Evolutionary conservation across 2,113 vertebrate genomes (phyloP), one percentile per base, ranked within the genome.

Genomic region (Patagioenas fasciata): DNA sequence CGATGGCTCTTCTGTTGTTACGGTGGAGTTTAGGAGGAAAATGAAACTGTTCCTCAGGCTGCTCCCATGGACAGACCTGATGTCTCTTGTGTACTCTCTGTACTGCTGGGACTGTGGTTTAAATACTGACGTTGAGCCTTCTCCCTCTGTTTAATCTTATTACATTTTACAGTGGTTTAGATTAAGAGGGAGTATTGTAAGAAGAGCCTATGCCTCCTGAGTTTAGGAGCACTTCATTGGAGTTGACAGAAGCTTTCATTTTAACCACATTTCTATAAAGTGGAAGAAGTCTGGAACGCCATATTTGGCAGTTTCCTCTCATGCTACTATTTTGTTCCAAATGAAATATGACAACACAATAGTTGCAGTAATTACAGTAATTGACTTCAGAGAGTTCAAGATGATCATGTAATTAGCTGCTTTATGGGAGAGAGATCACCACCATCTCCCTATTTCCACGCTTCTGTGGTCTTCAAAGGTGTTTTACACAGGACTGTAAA

Each of bases 301-400:
- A 28, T 92, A 28, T 23, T 88, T 96, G 95, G 83, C 96, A 96
- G 54, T 85, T 89, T 67, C 50, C 73, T 97, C 80, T 90, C 95
- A 61, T 32, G 91, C 88, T 93, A 77, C 85, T 69, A 40, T 96
- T 97, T 95, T 95, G 72, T 94, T 94, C 92, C 75, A 97, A 97
- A 97, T 97, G 95, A 97, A 97, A 97, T 97, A 97, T 97, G 98
- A 97, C 97, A 97, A 96, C 86, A 95, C 92, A 96, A 94, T 92
- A 89, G 91, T 97, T 93, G 77, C 29, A 31, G 95, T 98, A 98
- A 98, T 97, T 97, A 94, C 57, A 67, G 80, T 97, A 98, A 98
- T 97, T 98, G 97, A 96, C 95, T 96, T 92, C 82, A 74, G 95
- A 96, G 96, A 78, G 95, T 91, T 93, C 83, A 95, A 95, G 93